These are phyloP conservation scores for Taenaris catops DNA, from an alignment of 2,888 invertebrate genomes.

Conservation along the genomic window DNA sequence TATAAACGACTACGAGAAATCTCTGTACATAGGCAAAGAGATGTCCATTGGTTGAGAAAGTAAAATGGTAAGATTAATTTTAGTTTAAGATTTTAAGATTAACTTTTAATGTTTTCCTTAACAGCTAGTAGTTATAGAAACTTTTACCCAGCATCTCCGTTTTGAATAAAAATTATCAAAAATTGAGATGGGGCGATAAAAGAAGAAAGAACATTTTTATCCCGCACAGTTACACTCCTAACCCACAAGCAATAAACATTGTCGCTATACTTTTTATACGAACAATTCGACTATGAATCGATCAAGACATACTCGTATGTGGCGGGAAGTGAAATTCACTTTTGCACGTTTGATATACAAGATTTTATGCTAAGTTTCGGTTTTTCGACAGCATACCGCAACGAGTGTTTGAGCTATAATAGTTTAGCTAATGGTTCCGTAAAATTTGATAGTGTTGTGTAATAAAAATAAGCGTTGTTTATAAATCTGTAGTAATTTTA, in stretches of 20 bases:
- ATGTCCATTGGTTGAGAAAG: too few relatives aligned
- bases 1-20: too few relatives aligned
- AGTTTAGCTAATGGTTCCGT: constrained; percentile 21
- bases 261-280: constrained; percentile 47
- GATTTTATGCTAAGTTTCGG: constrained; percentile 16
- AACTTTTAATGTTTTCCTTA: too few relatives aligned
- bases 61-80: too few relatives aligned
- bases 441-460: constrained; percentile 45
- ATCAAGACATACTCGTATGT: constrained; percentile 37
- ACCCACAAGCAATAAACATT: constrained; percentile 57
- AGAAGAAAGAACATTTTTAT: too few relatives aligned
- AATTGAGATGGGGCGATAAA: too few relatives aligned
- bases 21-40: too few relatives aligned
- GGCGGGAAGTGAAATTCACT: constrained; percentile 41
- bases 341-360: constrained; percentile 62
- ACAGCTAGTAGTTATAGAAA: too few relatives aligned
- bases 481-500: constrained; percentile 57
- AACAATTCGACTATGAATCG: constrained; percentile 32
- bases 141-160: too few relatives aligned
- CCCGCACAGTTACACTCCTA: constrained; percentile 82
- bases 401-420: constrained; percentile 23
- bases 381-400: constrained; percentile 19
- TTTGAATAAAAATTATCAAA: too few relatives aligned
- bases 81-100: too few relatives aligned
- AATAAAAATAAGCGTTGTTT: constrained; percentile 52